These are phyloP conservation scores for Brachyptera risi DNA, from an alignment of 2,888 invertebrate species.

Conservation along the genomic window DNA sequence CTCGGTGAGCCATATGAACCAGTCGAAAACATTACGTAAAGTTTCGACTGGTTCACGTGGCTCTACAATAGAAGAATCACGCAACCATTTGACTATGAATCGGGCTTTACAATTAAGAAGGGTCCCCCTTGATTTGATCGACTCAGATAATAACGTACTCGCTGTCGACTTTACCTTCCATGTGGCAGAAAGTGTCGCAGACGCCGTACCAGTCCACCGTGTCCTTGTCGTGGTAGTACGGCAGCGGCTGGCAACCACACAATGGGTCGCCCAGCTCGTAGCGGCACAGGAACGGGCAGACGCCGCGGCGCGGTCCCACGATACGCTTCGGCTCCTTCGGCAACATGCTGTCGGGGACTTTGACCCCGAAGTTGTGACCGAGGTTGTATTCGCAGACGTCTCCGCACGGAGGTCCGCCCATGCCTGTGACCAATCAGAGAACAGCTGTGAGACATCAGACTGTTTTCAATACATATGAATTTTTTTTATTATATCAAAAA, in stretches of 20 bases:
- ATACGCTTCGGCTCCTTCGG: constrained; percentile 41
- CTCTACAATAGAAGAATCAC: too few species aligned
- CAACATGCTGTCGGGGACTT: constrained; percentile 41
- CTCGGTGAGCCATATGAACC: too few species aligned
- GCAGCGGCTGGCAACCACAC: constrained; percentile 49
- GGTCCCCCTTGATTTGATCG: too few species aligned
- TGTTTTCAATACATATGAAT: too few species aligned
- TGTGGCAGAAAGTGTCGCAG: constrained; percentile 51
- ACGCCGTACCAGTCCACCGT: constrained; percentile 48
- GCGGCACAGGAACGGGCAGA: constrained; percentile 58
- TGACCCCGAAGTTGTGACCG: constrained; percentile 31
- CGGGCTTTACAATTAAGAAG: too few species aligned
- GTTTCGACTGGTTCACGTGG: too few species aligned
- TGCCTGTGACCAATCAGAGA: constrained; percentile 31
- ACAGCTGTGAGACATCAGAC: background rate
- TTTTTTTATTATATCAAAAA: too few species aligned
- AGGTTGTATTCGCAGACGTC: constrained; percentile 30
- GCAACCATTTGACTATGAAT: too few species aligned
- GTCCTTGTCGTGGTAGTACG: constrained; percentile 33
- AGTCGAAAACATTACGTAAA: too few species aligned
- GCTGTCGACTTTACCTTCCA: constrained; percentile 40
- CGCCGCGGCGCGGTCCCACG: constrained; percentile 46
- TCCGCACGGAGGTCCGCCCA: constrained; percentile 34
- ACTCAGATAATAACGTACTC: too few species aligned
- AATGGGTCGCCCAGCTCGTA: constrained; percentile 56